Evolutionary conservation across 2,888 invertebrate species (phyloP).

Genomic region (Mimas tiliae): DNA sequence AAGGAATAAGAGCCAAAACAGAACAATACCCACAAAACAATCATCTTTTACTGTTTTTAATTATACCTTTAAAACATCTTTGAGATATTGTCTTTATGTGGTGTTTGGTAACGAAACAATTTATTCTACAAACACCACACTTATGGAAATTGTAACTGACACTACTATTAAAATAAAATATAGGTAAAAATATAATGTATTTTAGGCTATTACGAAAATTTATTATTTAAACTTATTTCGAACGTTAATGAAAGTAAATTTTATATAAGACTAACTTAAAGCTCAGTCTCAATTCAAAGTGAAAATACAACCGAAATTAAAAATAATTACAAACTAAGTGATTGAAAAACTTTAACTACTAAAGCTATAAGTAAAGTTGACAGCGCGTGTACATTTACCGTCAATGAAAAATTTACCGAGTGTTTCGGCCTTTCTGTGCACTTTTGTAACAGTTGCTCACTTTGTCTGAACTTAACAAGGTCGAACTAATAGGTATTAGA

Average conservation of each 20-base stretch:
- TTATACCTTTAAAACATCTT: background rate
- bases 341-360: background rate
- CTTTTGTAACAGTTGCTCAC: constrained; percentile 65
- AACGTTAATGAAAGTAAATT: too few relatives aligned
- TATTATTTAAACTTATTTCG: too few relatives aligned
- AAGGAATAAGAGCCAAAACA: background rate
- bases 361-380: background rate
- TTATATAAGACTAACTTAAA: background rate
- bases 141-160: too few relatives aligned
- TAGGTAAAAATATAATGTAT: too few relatives aligned
- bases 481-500: constrained; percentile 78
- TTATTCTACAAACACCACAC: background rate
- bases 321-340: background rate
- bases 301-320: background rate
- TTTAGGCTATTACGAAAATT: too few relatives aligned
- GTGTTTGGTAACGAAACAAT: background rate
- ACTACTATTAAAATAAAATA: too few relatives aligned
- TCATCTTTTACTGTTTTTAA: background rate
- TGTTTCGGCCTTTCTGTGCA: constrained; percentile 61
- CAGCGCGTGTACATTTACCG: constrained; percentile 21
- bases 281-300: background rate
- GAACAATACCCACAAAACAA: background rate
- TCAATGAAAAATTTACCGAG: constrained; percentile 43
- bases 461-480: constrained; percentile 77
- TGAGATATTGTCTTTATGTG: background rate